Evolutionary conservation across 2,888 invertebrate species (phyloP), one percentile per base, ranked within the genome.

Genomic region (Adineta ricciae): DNA sequence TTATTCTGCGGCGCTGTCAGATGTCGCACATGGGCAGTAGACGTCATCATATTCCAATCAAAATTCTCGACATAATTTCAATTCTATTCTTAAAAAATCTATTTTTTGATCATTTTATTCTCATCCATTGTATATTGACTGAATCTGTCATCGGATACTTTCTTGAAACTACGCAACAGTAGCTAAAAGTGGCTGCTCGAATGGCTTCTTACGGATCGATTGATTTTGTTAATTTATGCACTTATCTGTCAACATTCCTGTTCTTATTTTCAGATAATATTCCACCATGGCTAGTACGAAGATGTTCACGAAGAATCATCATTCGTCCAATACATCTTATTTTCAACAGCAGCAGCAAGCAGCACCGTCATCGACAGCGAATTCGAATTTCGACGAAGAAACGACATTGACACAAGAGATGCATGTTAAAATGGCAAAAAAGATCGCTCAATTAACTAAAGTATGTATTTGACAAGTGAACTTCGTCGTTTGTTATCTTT

Each of bases 381-480:
- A n/a, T 38, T n/a, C 7, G 41, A 41, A 8, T 78, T 3, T 38
- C 5, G 78, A 78, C n/a, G 78, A 78, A 41, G 78, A 78, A 19
- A 78, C 78, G 8, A 41, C 41, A 32, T 24, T 78, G 7, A 78
- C 78, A 24, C 78, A 41, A 41, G 86, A 86, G 11, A 49, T 86
- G 32, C 86, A 86, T 50, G 50, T 86, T 14, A 84, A 84, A 84
- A 86, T 86, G 86, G 84, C 84, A 27, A 86, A 86, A 64, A 86
- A 86, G 32, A 86, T 86, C 24, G 86, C 86, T 36, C 86, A 86
- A 83, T 72, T 86, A 24, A 86, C 86, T 9, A 86, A 86, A 83
- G 84, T 84, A 21, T 56, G 83, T 27, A n/a, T 36, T 56, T 50
- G 14, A 83, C 49, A n/a, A 27, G 52, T 24, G 3, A 24, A 83